Conservation (phyloP, 2,113 vertebrate genomes). For the Coturnix japonica region DNA sequence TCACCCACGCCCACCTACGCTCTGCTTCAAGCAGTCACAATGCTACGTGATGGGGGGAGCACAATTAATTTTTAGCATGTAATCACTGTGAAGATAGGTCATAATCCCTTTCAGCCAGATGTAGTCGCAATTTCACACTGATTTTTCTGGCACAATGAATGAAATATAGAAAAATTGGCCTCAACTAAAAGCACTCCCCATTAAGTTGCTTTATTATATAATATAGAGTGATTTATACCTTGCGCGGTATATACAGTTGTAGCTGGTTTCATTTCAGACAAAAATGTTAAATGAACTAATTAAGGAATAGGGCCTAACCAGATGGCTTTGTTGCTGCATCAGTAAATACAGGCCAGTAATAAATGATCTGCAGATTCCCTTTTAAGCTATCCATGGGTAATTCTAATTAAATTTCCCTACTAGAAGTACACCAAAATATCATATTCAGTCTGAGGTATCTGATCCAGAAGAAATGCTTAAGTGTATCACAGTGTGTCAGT, state of each 20-base stretch:
- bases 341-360: slow-evolving; percentile 64
- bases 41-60: background rate
- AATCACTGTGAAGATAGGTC: slow-evolving; percentile 37
- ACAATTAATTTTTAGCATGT: slow-evolving; percentile 39
- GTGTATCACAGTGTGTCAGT: slow-evolving; percentile 12
- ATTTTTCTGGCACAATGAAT: background rate
- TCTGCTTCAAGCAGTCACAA: background rate
- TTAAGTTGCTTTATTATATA: background rate
- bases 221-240: slow-evolving; percentile 14
- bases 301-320: slow-evolving; percentile 63
- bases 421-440: slow-evolving; percentile 62
- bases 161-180: background rate
- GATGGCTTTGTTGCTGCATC: slow-evolving; percentile 66
- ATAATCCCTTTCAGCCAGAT: slow-evolving; percentile 19
- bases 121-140: slow-evolving; percentile 40
- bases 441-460: slow-evolving; percentile 25
- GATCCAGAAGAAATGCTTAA: slow-evolving; percentile 70
- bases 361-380: slow-evolving; percentile 66
- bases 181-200: background rate
- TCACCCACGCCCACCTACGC: background rate
- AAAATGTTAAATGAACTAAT: slow-evolving; percentile 70
- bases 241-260: background rate
- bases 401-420: slow-evolving; percentile 66
- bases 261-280: slow-evolving; percentile 25
- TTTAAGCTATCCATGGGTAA: slow-evolving; percentile 60